Base-by-base conservation (phyloP, 2,113 vertebrate genomes). In the Eira barbara region DNA sequence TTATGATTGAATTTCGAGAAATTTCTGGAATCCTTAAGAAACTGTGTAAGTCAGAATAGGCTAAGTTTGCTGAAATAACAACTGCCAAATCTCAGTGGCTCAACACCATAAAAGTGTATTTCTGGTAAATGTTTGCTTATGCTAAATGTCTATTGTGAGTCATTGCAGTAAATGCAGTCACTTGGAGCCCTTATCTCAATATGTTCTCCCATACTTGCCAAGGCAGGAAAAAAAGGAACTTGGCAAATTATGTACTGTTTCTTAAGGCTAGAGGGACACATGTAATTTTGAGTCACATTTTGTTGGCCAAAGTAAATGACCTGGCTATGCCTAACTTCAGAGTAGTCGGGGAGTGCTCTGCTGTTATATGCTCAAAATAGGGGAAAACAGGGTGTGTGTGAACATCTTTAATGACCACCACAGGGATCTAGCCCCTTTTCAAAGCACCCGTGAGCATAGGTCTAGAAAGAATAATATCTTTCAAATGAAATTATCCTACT, bases 401-500 rank as follows among this genome's bases (percentile, higher is more conserved):
- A 95, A 79, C 52, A 69, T 59, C 42, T 93, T 42, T 94, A 93
- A 95, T 65, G 84, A 97, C 76, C 45, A 83, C 81, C 47, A 61
- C 7, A n/a, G 87, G 42, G 69, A 83, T 21, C n/a, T 65, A 52
- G 42, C 9, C 34, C 52, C 57, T 63, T 83, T 89, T 88, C 49
- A 39, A 89, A 93, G 76, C 18, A 57, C 85, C 94, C 52, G 67
- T 31, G 67, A 95, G 31, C 23, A n/a, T 27, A 61, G 36, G 39
- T 67, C 59, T 91, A 76, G 73, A 83, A 97, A 97, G 61, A 98
- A 96, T 74, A 93, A 45, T 95, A 76, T 89, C 18, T 98, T 95
- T 97, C 82, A 97, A 96, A 73, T 92, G 69, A 87, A 96, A 96
- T 95, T 55, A 95, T 96, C 96, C 97, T 78, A 89, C 52, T 0